phyloP scores from a whole-genome alignment of 2,797 vertebrate species.

The Hoplostethus atlanticus region DNA sequence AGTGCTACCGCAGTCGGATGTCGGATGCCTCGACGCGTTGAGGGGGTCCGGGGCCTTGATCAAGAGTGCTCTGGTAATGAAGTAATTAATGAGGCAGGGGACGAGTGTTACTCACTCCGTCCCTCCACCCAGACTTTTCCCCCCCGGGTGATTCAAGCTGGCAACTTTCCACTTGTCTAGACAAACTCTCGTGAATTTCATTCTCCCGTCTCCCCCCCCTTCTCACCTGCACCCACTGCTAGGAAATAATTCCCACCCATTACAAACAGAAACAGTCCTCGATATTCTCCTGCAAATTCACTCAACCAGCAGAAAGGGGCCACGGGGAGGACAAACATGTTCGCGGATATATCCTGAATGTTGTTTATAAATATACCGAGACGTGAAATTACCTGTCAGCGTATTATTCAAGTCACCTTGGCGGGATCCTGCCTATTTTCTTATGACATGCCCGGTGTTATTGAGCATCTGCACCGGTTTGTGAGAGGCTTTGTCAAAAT shows the following conservation, averaged over 20 bases:
- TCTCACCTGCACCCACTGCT: slow-evolving; percentile 30
- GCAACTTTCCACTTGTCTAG: slow-evolving; percentile 22
- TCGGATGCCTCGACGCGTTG: too few species aligned
- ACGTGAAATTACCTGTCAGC: slow-evolving; percentile 76
- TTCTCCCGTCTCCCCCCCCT: neutral
- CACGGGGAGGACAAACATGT: slow-evolving; percentile 59
- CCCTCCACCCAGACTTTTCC: too few species aligned
- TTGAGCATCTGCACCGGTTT: slow-evolving; percentile 36
- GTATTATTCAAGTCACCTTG: slow-evolving; percentile 69
- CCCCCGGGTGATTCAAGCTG: slow-evolving; percentile 7
- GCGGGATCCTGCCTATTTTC: slow-evolving; percentile 23
- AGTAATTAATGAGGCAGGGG: too few species aligned
- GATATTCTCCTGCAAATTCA: slow-evolving; percentile 53
- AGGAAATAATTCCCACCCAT: slow-evolving; percentile 48
- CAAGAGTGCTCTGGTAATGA: too few species aligned
- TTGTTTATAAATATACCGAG: slow-evolving; percentile 55
- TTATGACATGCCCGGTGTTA: slow-evolving; percentile 16
- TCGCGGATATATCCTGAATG: slow-evolving; percentile 51
- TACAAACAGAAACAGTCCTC: slow-evolving; percentile 53
- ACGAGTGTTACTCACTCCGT: too few species aligned
- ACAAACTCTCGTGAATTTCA: slow-evolving; percentile 19
- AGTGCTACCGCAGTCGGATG: too few species aligned
- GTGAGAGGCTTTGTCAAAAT: slow-evolving; percentile 48
- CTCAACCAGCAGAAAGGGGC: slow-evolving; percentile 53
- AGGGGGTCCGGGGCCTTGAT: too few species aligned